Evolutionary conservation across 2,113 vertebrate genomes (phyloP).

Genomic region (Eudyptes chrysolophus): DNA sequence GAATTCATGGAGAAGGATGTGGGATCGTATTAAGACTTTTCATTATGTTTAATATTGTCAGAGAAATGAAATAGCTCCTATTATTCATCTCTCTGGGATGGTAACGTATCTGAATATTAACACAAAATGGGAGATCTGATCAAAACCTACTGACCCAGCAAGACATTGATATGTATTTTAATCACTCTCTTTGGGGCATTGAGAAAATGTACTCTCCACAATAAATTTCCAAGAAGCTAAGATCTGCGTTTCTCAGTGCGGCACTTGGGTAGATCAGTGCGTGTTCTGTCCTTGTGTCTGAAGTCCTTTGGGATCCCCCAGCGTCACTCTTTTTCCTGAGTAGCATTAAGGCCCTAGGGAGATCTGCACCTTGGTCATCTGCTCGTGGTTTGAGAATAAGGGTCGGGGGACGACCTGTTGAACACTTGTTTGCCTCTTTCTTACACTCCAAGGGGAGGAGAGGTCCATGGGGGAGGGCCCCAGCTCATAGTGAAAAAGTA

Average conservation of each 20-base stretch:
- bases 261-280: neutral
- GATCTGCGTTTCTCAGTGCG: neutral
- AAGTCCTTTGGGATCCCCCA: neutral
- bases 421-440: neutral
- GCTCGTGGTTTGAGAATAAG: neutral
- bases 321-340: neutral
- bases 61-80: constrained; percentile 31
- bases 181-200: neutral
- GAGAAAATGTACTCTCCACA: neutral
- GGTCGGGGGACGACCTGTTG: neutral
- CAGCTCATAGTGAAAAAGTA: neutral
- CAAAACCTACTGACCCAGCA: constrained; percentile 41
- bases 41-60: constrained; percentile 59
- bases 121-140: constrained; percentile 15
- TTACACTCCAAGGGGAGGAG: neutral
- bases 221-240: neutral
- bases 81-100: constrained; percentile 32
- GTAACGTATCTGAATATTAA: constrained; percentile 29
- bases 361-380: neutral
- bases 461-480: neutral
- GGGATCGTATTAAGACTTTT: constrained; percentile 22
- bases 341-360: neutral
- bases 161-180: neutral
- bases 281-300: neutral
- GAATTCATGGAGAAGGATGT: constrained; percentile 39